phyloP scores from a whole-genome alignment of 2,888 invertebrate genomes.

The Flexamia atlantica region DNA sequence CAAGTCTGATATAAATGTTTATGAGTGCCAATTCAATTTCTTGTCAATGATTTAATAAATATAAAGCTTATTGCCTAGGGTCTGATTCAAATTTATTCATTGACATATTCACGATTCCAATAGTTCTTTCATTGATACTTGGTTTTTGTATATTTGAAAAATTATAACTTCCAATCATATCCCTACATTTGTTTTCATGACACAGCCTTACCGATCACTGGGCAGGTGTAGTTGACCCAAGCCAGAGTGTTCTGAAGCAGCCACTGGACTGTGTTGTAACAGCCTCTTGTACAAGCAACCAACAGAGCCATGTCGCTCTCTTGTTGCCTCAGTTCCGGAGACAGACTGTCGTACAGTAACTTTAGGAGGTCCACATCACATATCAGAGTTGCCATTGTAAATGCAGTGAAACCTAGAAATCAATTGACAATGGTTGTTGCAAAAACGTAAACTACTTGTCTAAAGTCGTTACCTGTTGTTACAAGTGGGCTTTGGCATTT shows the following conservation, averaged over 20 bases:
- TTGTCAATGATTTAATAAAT: too few relatives aligned
- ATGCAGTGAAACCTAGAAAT: constrained; percentile 42
- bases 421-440: neutral
- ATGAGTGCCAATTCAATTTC: too few relatives aligned
- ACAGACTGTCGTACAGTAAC: neutral
- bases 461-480: too few relatives aligned
- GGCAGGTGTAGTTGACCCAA: neutral
- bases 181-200: too few relatives aligned
- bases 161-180: too few relatives aligned
- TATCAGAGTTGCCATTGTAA: constrained; percentile 13
- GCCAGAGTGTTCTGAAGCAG: neutral
- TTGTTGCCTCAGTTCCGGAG: neutral
- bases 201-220: constrained; percentile 9
- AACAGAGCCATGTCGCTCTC: constrained; percentile 27
- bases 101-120: too few relatives aligned
- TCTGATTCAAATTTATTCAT: too few relatives aligned
- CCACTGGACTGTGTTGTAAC: neutral
- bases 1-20: too few relatives aligned
- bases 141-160: too few relatives aligned
- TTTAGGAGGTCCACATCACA: neutral
- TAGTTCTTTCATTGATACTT: too few relatives aligned
- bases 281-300: neutral
- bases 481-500: too few relatives aligned
- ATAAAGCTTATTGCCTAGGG: too few relatives aligned
- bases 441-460: neutral